phyloP scores from a whole-genome alignment of 2,797 vertebrate species.

The Xyrichtys novacula region DNA sequence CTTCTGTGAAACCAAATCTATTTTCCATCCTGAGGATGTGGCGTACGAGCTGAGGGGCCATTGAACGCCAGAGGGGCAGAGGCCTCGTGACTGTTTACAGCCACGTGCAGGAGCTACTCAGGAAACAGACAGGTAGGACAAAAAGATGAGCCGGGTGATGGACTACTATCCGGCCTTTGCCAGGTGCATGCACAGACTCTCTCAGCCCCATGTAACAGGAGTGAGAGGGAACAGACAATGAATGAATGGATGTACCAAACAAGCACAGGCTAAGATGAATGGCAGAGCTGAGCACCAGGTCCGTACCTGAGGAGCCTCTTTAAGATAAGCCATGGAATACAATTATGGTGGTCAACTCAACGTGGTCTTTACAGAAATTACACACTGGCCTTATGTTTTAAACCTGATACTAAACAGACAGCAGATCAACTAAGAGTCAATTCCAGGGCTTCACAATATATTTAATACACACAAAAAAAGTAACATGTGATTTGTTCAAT shows the following conservation, averaged over 20 bases:
- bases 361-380: background rate
- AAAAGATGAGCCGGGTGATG: conserved; percentile 11
- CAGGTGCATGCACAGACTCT: background rate
- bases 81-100: conserved; percentile 37
- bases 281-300: background rate
- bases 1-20: conserved; percentile 70
- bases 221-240: background rate
- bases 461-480: too few species aligned
- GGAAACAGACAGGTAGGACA: conserved; percentile 21
- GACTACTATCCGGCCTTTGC: conserved; percentile 5
- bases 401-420: background rate
- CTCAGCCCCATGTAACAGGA: background rate
- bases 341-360: background rate
- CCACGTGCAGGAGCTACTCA: conserved; percentile 32
- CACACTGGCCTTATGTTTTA: conserved; percentile 1
- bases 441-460: too few species aligned
- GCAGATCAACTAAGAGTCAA: background rate
- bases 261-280: conserved; percentile 6
- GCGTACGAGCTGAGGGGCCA: conserved; percentile 45
- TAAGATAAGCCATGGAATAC: background rate
- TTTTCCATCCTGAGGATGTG: conserved; percentile 71
- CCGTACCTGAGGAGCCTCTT: background rate
- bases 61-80: conserved; percentile 23
- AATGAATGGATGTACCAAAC: conserved; percentile 3
- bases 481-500: too few species aligned